These are phyloP conservation scores for Crypturellus undulatus DNA, from an alignment of 2,113 vertebrate species.

Conservation along the genomic window DNA sequence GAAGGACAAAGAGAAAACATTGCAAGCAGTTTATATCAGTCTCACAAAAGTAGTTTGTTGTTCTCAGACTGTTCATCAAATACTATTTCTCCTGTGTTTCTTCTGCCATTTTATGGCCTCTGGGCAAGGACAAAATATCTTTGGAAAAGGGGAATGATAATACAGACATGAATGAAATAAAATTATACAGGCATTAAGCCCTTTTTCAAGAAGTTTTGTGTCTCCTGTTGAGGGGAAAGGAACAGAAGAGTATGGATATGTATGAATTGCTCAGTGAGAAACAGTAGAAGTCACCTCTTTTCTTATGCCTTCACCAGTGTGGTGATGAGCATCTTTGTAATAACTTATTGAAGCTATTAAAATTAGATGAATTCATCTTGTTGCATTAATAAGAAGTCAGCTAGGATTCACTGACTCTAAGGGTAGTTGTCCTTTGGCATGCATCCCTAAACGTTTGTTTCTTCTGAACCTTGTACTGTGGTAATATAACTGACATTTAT, in stretches of 20 bases:
- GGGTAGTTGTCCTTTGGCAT: not conserved
- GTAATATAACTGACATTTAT: not conserved
- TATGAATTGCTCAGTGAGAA: not conserved
- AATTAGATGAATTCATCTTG: not conserved
- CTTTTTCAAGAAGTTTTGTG: not conserved
- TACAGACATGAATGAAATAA: not conserved
- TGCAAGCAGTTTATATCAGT: not conserved
- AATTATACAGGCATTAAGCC: not conserved
- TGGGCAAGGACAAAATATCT: not conserved
- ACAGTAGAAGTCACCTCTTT: not conserved
- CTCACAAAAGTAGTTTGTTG: not conserved
- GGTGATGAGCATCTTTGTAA: not conserved
- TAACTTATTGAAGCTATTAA: not conserved
- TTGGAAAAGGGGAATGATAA: not conserved
- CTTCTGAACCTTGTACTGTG: not conserved
- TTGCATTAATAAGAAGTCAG: not conserved
- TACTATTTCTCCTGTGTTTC: not conserved
- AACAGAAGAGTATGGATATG: not conserved
- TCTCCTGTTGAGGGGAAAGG: not conserved
- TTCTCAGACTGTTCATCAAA: not conserved
- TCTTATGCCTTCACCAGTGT: not conserved
- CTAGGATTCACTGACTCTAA: not conserved
- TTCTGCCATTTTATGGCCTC: not conserved
- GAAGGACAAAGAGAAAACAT: not conserved
- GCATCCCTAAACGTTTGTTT: not conserved